phyloP scores from a whole-genome alignment of 2,888 invertebrate genomes.

The Luperina testacea region DNA sequence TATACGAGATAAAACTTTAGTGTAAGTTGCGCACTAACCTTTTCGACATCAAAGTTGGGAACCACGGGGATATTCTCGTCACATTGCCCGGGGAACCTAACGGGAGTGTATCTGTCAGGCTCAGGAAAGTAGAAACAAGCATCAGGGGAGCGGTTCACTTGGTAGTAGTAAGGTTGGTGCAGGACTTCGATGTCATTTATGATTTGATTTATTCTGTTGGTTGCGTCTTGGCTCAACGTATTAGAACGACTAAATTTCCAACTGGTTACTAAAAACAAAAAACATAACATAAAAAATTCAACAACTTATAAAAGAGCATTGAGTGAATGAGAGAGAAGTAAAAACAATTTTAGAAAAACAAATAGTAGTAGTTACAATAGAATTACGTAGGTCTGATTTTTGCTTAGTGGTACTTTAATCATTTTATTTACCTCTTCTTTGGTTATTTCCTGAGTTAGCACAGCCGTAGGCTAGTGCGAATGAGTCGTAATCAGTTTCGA shows the following conservation, averaged over 20 bases:
- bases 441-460: slow-evolving; percentile 79
- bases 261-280: slow-evolving; percentile 72
- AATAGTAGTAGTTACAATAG: neutral
- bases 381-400: neutral
- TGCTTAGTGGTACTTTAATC: neutral
- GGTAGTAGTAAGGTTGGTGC: slow-evolving; percentile 70
- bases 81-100: slow-evolving; percentile 62
- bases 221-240: slow-evolving; percentile 64
- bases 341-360: neutral
- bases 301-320: accelerated
- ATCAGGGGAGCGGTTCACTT: slow-evolving; percentile 66
- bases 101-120: slow-evolving; percentile 37
- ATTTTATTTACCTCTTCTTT: slow-evolving; percentile 78
- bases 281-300: neutral
- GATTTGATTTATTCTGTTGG: slow-evolving; percentile 65
- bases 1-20: neutral
- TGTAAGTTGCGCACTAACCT: slow-evolving; percentile 50
- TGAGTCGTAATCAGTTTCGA: slow-evolving; percentile 90
- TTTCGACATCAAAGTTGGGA: slow-evolving; percentile 51
- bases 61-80: slow-evolving; percentile 45
- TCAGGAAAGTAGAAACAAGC: slow-evolving; percentile 67
- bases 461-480: slow-evolving; percentile 92
- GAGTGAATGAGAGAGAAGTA: neutral
- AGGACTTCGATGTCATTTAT: slow-evolving; percentile 68
- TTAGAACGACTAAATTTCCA: slow-evolving; percentile 78